Percentiles rank a stretch among this genome's conserved stretches.
These are phyloP conservation scores for Panopea generosa DNA, from an alignment of 2,888 invertebrate genomes.

Conservation along the genomic window DNA sequence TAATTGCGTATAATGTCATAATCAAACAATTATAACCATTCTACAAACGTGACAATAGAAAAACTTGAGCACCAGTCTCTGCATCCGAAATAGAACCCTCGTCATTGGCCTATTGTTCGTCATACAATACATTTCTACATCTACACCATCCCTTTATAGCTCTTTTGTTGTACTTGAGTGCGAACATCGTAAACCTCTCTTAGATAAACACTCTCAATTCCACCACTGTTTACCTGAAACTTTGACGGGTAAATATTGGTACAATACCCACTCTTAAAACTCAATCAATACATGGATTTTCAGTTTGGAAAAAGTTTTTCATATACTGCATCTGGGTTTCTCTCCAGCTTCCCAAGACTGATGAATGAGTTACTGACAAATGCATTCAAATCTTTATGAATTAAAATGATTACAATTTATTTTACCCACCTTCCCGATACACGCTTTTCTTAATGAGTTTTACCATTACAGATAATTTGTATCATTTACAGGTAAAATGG, in stretches of 20 bases:
- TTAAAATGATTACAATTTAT: too few relatives aligned
- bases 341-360: conserved; percentile 22
- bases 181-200: conserved; percentile 55
- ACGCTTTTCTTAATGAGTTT: too few relatives aligned
- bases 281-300: conserved; percentile 48
- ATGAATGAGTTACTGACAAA: background rate
- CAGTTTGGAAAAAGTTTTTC: background rate
- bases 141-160: conserved; percentile 50
- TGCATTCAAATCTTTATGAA: too few relatives aligned
- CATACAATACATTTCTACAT: conserved; percentile 55
- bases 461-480: too few relatives aligned
- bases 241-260: conserved; percentile 45
- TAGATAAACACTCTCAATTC: conserved; percentile 56
- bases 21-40: conserved; percentile 51
- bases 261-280: conserved; percentile 44
- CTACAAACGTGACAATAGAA: conserved; percentile 39
- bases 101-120: conserved; percentile 53
- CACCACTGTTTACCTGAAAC: conserved; percentile 52
- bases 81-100: conserved; percentile 39
- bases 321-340: background rate
- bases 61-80: conserved; percentile 49
- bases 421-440: too few relatives aligned
- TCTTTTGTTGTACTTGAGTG: conserved; percentile 52
- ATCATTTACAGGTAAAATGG: too few relatives aligned
- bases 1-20: conserved; percentile 9